Evolutionary conservation across 2,113 vertebrate genomes (phyloP).

Genomic region (Proterorhinus semilunaris): DNA sequence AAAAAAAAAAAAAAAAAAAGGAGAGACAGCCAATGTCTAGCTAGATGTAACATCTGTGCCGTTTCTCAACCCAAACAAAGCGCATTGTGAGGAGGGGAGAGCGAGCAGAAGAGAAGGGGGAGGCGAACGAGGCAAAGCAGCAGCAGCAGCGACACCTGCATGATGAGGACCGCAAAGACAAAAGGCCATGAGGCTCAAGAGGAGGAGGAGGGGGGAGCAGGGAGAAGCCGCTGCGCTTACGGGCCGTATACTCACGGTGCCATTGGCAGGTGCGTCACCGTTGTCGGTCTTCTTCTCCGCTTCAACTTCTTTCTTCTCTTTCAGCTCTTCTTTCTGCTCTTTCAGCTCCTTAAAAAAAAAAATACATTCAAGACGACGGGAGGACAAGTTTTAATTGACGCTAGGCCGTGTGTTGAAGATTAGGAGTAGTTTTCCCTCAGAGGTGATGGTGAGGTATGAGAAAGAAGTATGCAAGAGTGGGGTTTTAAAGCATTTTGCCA

Average conservation of each 20-base stretch:
- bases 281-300: constrained; percentile 71
- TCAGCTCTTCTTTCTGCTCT: constrained; percentile 85
- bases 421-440: neutral
- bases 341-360: constrained; percentile 78
- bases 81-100: constrained; percentile 31
- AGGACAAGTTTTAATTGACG: neutral
- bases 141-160: constrained; percentile 74
- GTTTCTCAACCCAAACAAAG: constrained; percentile 78
- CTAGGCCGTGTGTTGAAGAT: too few relatives aligned
- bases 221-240: neutral
- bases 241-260: constrained; percentile 72
- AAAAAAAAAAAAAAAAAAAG: constrained; percentile 36
- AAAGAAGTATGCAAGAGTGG: too few relatives aligned
- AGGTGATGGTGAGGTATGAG: neutral
- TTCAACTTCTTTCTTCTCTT: constrained; percentile 81
- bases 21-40: constrained; percentile 24
- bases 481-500: neutral
- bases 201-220: constrained; percentile 17
- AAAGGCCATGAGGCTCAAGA: constrained; percentile 73
- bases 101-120: constrained; percentile 36
- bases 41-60: constrained; percentile 71
- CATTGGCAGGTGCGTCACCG: constrained; percentile 81
- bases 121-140: constrained; percentile 32
- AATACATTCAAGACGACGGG: neutral
- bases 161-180: constrained; percentile 66